Percentiles rank a stretch among this genome's conserved stretches.
These are phyloP conservation scores for Dascyllus trimaculatus DNA, from an alignment of 2,113 vertebrate genomes.

Conservation along the genomic window DNA sequence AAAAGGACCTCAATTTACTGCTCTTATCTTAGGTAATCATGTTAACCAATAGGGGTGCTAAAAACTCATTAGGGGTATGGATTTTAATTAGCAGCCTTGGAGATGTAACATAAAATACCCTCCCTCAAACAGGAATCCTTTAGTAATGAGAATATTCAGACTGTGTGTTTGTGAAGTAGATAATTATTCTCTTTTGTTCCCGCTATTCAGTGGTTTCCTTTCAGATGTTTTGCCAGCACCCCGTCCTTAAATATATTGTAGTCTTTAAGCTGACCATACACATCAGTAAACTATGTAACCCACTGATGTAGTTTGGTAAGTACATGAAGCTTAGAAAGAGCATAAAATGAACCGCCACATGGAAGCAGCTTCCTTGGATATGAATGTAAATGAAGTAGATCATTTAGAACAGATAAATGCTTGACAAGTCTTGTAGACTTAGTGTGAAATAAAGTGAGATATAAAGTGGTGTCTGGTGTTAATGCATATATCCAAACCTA, in stretches of 20 bases:
- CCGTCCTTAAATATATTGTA: background rate
- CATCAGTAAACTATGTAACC: background rate
- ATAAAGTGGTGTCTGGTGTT: background rate
- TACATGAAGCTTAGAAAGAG: background rate
- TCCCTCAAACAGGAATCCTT: conserved; percentile 50
- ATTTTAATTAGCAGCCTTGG: conserved; percentile 80
- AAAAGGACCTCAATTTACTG: conserved; percentile 77
- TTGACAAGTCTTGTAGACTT: conserved; percentile 4
- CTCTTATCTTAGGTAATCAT: conserved; percentile 82
- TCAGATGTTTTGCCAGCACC: background rate
- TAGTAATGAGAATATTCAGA: conserved; percentile 54
- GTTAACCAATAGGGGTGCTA: conserved; percentile 78
- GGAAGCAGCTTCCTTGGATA: background rate
- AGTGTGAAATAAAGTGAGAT: conserved; percentile 6
- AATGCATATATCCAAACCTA: background rate
- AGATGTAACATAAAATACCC: conserved; percentile 71
- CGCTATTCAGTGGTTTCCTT: background rate
- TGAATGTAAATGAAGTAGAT: conserved; percentile 20
- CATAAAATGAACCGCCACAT: background rate
- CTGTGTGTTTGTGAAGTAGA: conserved; percentile 40
- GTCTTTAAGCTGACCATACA: background rate
- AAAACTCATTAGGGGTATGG: conserved; percentile 82
- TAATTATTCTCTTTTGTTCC: conserved; percentile 49
- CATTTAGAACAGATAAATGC: conserved; percentile 5
- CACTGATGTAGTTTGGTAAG: background rate